Conservation (phyloP, 2,888 invertebrate species). For the Drosophila colorata region DNA sequence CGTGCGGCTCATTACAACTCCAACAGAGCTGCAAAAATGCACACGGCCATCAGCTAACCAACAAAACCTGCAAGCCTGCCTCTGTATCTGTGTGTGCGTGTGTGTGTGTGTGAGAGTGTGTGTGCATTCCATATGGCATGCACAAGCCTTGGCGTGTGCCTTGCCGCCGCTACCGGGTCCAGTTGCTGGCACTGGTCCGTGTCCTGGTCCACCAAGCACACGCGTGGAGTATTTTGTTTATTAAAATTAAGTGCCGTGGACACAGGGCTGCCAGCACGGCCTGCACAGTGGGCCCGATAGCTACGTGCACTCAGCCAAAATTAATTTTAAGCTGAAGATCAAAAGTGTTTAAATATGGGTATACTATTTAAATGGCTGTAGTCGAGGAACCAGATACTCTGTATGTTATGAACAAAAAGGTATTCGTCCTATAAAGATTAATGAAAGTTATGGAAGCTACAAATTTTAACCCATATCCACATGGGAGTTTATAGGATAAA, state of each 20-base stretch:
- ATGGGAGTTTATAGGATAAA: too few relatives aligned
- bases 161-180: neutral
- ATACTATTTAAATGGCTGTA: too few relatives aligned
- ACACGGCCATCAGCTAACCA: constrained; percentile 6
- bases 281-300: constrained; percentile 20
- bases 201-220: constrained; percentile 40
- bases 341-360: too few relatives aligned
- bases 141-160: constrained; percentile 37
- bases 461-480: too few relatives aligned
- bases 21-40: constrained; percentile 54
- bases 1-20: constrained; percentile 77
- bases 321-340: neutral
- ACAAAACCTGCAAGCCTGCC: constrained; percentile 5
- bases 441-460: too few relatives aligned
- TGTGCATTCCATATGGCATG: constrained; percentile 19
- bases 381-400: too few relatives aligned
- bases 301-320: neutral
- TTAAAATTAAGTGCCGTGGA: constrained; percentile 74
- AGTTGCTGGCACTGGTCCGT: constrained; percentile 1
- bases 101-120: neutral
- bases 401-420: too few relatives aligned
- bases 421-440: too few relatives aligned
- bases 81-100: neutral
- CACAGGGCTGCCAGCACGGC: constrained; percentile 20
- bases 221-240: constrained; percentile 73